phyloP scores from a whole-genome alignment of 2,888 invertebrate species.

The Drosophila cognata region DNA sequence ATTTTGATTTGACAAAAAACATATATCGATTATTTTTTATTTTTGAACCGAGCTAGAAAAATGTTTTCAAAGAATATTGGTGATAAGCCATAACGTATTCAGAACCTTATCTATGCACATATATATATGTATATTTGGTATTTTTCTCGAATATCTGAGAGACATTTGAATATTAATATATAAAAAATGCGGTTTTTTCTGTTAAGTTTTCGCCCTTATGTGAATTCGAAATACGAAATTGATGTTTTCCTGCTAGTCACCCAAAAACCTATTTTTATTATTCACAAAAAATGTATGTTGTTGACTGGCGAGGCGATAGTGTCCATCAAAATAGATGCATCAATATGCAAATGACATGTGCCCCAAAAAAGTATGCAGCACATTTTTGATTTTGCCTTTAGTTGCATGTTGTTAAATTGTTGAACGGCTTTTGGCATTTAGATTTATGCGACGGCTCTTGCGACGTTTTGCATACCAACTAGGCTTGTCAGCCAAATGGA shows the following conservation, averaged over 20 bases:
- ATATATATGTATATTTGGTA: neutral
- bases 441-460: slow-evolving; percentile 49
- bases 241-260: neutral
- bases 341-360: slow-evolving; percentile 53
- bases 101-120: neutral
- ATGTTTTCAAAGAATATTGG: neutral
- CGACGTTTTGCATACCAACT: slow-evolving; percentile 14
- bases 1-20: neutral
- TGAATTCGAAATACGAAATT: neutral
- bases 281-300: neutral
- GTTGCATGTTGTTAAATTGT: slow-evolving; percentile 65
- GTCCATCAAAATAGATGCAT: slow-evolving; percentile 36
- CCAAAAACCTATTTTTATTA: neutral
- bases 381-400: slow-evolving; percentile 20
- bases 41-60: neutral
- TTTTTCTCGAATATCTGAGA: neutral
- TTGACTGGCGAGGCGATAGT: slow-evolving; percentile 4
- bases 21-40: too few species aligned
- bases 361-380: slow-evolving; percentile 35
- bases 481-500: slow-evolving; percentile 26
- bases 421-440: slow-evolving; percentile 67
- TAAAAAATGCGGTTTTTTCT: neutral
- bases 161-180: neutral
- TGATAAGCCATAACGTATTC: neutral
- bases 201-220: neutral